Conservation (phyloP, 2,797 vertebrate species). For the Euphonia xanthogaster region DNA sequence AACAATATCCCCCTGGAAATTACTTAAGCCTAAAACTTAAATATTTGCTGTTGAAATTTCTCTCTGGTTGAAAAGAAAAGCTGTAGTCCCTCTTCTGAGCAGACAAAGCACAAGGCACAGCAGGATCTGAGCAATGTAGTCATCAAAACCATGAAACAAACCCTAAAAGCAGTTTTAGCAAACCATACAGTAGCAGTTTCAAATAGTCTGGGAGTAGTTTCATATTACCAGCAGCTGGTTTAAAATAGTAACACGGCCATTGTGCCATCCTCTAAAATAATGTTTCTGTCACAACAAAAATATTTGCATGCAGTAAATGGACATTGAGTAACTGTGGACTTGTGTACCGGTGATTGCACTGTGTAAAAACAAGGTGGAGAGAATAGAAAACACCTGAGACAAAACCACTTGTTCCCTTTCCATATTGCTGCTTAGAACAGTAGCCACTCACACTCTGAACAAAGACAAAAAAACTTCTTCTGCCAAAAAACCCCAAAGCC, state of each 20-base stretch:
- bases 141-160: not conserved
- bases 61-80: not conserved
- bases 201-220: not conserved
- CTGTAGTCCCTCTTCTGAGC: not conserved
- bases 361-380: not conserved
- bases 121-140: not conserved
- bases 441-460: not conserved
- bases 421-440: not conserved
- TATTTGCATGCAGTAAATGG: conserved; percentile 35
- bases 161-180: not conserved
- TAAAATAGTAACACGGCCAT: conserved; percentile 48
- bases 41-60: not conserved
- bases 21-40: not conserved
- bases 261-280: conserved; percentile 21
- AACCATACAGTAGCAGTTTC: not conserved
- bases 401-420: not conserved
- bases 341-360: not conserved
- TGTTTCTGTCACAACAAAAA: conserved; percentile 34
- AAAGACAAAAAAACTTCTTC: not conserved
- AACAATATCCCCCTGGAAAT: not conserved
- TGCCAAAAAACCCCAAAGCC: not conserved
- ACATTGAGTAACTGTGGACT: conserved; percentile 43
- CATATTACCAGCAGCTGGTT: not conserved
- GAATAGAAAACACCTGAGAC: not conserved
- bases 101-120: not conserved